A percentile compares a stretch with the other conserved stretches of the same genome.
These are phyloP conservation scores for Camponotus vicinus DNA, from an alignment of 1,140 invertebrate species.

Conservation along the genomic window DNA sequence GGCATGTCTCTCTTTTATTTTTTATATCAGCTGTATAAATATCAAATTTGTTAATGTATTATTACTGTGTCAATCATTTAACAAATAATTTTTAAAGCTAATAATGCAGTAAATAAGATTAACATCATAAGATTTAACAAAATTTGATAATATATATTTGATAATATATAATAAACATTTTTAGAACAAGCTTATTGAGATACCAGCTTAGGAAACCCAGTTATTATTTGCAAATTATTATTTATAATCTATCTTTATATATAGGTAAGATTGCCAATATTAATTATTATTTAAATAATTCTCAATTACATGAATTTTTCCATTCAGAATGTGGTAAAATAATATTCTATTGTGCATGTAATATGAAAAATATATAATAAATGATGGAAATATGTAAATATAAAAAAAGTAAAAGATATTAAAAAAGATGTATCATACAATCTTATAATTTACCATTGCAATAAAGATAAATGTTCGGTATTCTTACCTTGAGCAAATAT, in stretches of 20 bases:
- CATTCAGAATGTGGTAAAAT: background rate
- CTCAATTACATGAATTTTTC: background rate
- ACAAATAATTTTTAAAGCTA: background rate
- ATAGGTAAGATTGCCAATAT: background rate
- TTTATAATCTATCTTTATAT: conserved; percentile 14
- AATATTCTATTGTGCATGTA: background rate
- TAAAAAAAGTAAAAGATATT: conserved; percentile 15
- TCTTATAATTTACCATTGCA: background rate
- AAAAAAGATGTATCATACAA: background rate
- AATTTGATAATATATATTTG: conserved; percentile 14
- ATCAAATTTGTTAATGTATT: conserved; percentile 56
- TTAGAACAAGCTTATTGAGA: too few species aligned
- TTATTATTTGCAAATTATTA: conserved; percentile 21
- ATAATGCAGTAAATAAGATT: conserved; percentile 3
- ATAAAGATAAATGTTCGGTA: background rate
- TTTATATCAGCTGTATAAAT: conserved; percentile 65
- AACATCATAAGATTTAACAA: background rate
- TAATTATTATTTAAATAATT: background rate
- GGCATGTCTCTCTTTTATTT: conserved; percentile 54
- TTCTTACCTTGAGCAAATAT: conserved; percentile 28
- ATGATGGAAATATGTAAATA: background rate
- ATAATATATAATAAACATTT: background rate
- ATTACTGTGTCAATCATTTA: background rate
- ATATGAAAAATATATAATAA: background rate
- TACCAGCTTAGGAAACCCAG: background rate